Base-by-base conservation (phyloP, 2,888 invertebrate genomes). In the Nowickia ferox region DNA sequence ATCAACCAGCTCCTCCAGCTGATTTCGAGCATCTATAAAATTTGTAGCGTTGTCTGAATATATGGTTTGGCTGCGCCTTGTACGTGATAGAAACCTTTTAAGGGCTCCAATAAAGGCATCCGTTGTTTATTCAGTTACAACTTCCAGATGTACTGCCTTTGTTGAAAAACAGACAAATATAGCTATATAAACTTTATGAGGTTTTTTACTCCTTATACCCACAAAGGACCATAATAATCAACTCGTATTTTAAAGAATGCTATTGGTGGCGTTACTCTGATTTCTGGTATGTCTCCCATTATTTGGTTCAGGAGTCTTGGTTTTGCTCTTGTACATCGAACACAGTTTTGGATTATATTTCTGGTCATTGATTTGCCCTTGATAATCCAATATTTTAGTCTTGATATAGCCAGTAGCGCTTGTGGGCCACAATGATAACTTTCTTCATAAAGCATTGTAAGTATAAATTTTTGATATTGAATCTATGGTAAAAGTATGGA, bases 141-240 rank as follows among this genome's bases (percentile, higher is more conserved):
- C 46, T n/a, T 65, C 75, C 48, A 63, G 13, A 40, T 74, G 74
- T 13, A 75, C 40, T 13, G 53, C 53, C 30, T 30, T 63, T 15
- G 75, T 75, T 38, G 75, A 9, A 19, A 75, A 65, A 65, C 75
- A 75, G 48, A 53, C 46, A 38, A 40, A 55, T 6, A 75, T 19
- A 1, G 76, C 65, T 22, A 66, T 19, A 55, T 66, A 76, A 4
- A 55, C 66, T 30, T 76, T 76, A 53, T 76, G 63, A 17, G 76
- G 76, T 11, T 46, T 46, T 17, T 61, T 74, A 6, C 74, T 61
- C 11, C 72, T 55, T n/a, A 48, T n/a, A 71, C 71, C 40, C 53
- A 53, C 11, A 59, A 15, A n/a, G 59, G 38, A 19, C 40, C 17
- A 2, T 40, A 59, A 13, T 59, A 59, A 15, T 59, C 40, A 15